Conservation (phyloP, 1,140 invertebrate genomes). For the Whitmania pigra region DNA sequence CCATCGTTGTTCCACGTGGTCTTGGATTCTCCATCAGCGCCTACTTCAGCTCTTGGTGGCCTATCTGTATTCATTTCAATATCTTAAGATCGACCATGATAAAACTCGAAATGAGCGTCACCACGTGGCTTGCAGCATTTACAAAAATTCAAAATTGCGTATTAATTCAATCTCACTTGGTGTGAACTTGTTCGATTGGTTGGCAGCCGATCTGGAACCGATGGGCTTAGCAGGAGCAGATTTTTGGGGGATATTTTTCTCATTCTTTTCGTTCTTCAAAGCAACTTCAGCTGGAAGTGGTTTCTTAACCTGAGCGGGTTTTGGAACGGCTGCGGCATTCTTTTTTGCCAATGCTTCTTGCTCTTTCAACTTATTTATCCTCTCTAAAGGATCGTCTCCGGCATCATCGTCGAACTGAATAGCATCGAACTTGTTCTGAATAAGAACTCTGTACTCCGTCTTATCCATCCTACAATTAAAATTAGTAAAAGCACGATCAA, state of each 20-base stretch:
- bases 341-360: background rate
- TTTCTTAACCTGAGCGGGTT: slow-evolving; percentile 1
- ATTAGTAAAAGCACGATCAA: too few species aligned
- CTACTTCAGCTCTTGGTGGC: background rate
- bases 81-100: background rate
- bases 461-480: background rate
- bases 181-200: too few species aligned
- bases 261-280: slow-evolving; percentile 4
- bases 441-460: slow-evolving; percentile 3
- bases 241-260: background rate
- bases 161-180: background rate
- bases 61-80: background rate
- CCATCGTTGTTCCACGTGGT: background rate
- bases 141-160: background rate
- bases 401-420: slow-evolving; percentile 4
- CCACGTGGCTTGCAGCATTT: background rate
- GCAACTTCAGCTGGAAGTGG: background rate
- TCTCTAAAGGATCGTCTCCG: slow-evolving; percentile 4
- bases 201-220: too few species aligned
- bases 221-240: background rate
- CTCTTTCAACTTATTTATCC: background rate
- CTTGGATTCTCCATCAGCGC: background rate
- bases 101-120: background rate
- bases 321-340: background rate
- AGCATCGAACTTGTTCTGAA: slow-evolving; percentile 3